Evolutionary conservation across 1,140 invertebrate species (phyloP).

Genomic region (Scaptomyza graminum): DNA sequence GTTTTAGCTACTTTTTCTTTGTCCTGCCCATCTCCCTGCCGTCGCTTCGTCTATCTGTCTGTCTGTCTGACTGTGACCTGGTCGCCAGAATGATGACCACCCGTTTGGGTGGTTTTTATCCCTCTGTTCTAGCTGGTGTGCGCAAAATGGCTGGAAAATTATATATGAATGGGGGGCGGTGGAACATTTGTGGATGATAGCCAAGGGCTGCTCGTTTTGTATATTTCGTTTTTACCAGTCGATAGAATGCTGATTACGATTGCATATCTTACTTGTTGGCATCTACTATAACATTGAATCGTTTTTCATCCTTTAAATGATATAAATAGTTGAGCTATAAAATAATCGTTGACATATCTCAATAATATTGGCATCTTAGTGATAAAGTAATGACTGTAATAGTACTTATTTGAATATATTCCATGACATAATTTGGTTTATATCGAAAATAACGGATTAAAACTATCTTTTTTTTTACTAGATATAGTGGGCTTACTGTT

Average conservation of each 20-base stretch:
- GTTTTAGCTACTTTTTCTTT: constrained; percentile 81
- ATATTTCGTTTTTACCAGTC: constrained; percentile 29
- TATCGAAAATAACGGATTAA: too few species aligned
- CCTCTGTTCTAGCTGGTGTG: constrained; percentile 20
- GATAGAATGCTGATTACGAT: constrained; percentile 28
- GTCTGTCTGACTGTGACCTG: constrained; percentile 64
- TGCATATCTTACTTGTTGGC: constrained; percentile 7
- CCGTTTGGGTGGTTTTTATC: constrained; percentile 15
- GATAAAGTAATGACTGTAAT: not conserved
- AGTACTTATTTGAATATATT: not conserved
- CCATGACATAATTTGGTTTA: too few species aligned
- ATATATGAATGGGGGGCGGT: not conserved
- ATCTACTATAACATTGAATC: not conserved
- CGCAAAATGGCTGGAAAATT: constrained; percentile 46
- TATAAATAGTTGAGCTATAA: not conserved
- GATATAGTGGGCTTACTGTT: too few species aligned
- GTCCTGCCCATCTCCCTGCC: constrained; percentile 30
- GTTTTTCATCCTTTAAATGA: constrained; percentile 2
- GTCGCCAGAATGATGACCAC: constrained; percentile 70
- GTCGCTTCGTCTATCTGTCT: constrained; percentile 23
- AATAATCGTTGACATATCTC: constrained; percentile 1
- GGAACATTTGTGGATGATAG: constrained; percentile 42
- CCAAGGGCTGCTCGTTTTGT: constrained; percentile 31
- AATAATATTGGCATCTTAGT: not conserved
- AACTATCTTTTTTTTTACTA: too few species aligned